Evolutionary conservation across 2,797 vertebrate species (phyloP), one percentile per base, ranked within the genome.

Genomic region (Artibeus jamaicensis): DNA sequence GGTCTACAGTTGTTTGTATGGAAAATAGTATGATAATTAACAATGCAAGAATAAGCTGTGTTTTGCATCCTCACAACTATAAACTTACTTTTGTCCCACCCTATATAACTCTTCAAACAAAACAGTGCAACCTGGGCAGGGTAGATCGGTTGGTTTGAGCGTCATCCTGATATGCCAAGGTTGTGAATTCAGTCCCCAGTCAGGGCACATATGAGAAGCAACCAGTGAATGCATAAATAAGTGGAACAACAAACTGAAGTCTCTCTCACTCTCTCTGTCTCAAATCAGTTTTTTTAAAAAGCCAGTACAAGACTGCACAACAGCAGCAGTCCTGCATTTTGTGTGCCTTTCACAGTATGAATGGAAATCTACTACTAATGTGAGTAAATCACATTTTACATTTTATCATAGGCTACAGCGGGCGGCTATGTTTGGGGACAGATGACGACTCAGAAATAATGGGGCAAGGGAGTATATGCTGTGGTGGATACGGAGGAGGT

Each of bases 231-330:
- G 62, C 62, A 65, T n/a, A n/a, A 65, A 16, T 62, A 32, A 62
- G 26, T 65, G 29, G 29, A 65, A 65, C 59, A 65, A 65, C 15
- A 8, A 65, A n/a, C 8, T 65, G 62, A 65, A 1, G 14, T 67
- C 65, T 67, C 65, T 67, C 7, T 34, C 16, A 67, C n/a, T 67
- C n/a, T 67, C 65, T 67, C 65, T 67, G 65, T 67, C 18, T 34
- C 65, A n/a, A n/a, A 65, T n/a, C 29, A n/a, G n/a, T n/a, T 67
- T 8, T 14, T 14, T 2, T 34, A 26, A 44, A 79, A 62, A 74
- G 9, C 0, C 18, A 42, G 26, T 8, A 0, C 1, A 14, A 22
- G 42, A 24, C 46, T 48, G 48, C 18, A 5, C 2, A 24, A 26
- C 29, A 77, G 42, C n/a, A 74, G 48, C 29, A 42, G 19, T 34